Base-by-base conservation (phyloP, 1,140 invertebrate genomes). In the Tyrophagus putrescentiae region DNA sequence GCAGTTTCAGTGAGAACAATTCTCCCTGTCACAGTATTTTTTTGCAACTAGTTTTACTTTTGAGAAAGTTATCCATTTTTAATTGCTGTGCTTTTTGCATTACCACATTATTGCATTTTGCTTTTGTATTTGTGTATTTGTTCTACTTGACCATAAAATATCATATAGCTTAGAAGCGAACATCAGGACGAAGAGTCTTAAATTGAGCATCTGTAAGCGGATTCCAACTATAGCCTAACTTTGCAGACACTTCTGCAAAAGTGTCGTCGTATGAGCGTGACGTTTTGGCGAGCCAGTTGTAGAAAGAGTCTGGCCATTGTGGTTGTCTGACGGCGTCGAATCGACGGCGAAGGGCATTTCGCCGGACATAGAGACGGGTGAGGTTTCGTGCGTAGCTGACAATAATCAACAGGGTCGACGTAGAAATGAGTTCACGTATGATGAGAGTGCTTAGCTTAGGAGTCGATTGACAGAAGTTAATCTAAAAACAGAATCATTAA, bases 391-490 rank as follows among this genome's bases (percentile, higher is more conserved):
- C 76, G 74, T 41, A 69, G 64, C 7, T 60, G 0, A 80, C 83
- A 29, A 88, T 74, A n/a, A 88, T 72, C 28, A 90, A 69, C 13
- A 87, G 74, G 1, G 85, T 87, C 0, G 81, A 76, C 0, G 85
- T 87, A 1, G 85, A 88, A 53, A 90, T 78, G 67, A 82, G 75
- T 67, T 89, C 85, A 4, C 83, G 76, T 18, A 89, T 78, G 64
- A 85, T 80, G 66, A 85, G 65, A 2, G 80, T 82, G 50, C 77
- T 73, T n/a, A 85, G 64, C 64, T 77, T 76, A 21, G 73, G 75
- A 59, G 63, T 64, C 23, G 27, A 41, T 9, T 62, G 57, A 18
- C 52, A 52, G n/a, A 65, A n/a, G 0, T 61, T 33, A n/a, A 66
- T 53, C 65, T 66, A 36, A 13, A 42, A 27, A 32, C 57, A 18